Evolutionary conservation across 23 tunicate species (phyloP), one percentile per base, ranked within the genome.

Genomic region (Halocynthia roretzi): DNA sequence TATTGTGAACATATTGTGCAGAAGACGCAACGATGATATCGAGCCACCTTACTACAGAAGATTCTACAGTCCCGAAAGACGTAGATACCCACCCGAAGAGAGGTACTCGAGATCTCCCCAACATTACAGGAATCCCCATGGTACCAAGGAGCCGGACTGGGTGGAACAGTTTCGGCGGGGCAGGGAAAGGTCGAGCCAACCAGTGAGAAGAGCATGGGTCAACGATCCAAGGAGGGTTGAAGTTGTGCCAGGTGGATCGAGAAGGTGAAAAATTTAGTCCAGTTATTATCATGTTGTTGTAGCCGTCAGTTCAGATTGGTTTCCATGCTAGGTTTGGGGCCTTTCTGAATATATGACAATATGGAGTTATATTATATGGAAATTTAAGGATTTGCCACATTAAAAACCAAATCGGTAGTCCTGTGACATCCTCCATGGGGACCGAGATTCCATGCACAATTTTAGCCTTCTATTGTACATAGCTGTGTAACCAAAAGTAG

Each of bases 141-240:
- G 80, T n/a, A 49, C 70, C 56, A 87, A 76, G 48, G 96, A 89
- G 64, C 96, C 96, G 10, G 96, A 89, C 31, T 89, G 96, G 96
- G 96, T 89, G 67, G 96, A 76, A 67, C 82, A 89, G 76, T 84
- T 71, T 53, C 77, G 96, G 21, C 81, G 69, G 77, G 81, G 80
- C 10, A 67, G 96, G 23, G 84, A 83, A 48, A 54, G 71, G 54
- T 57, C 63, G 6, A 75, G 80, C 31, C 76, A 79, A 20, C 82
- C 75, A 6, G 57, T 72, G 7, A 67, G 85, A 12, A 76, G 83
- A 57, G 88, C 87, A 0, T 84, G 88, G 88, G 85, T 79, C 51
- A 80, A 89, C 50, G 96, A 89, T 52, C 88, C 96, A 40, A 79
- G 88, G 49, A 66, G 96, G 78, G 56, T 74, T 19, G 78, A 74